Base-by-base conservation (phyloP, 2,888 invertebrate genomes). In the Athalia circularis region DNA sequence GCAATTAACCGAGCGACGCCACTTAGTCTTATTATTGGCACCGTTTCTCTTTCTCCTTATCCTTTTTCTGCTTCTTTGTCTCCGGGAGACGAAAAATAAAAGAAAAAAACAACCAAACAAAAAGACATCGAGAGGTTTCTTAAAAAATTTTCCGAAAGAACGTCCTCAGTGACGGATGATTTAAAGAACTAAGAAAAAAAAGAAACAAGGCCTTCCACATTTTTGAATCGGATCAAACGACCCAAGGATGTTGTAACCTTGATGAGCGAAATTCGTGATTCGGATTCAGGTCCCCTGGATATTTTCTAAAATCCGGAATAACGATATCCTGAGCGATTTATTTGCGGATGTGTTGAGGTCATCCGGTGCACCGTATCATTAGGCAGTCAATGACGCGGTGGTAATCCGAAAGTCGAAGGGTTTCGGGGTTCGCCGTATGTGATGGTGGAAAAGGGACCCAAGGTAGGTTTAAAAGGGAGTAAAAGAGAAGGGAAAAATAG, bases 1-100 rank as follows among this genome's bases (percentile, higher is more conserved):
- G 85, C 87, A 87, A 88, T 88, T 88, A 88, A 88, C 86, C 86
- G 84, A 75, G 75, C 61, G 64, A 80, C 82, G 82, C 84, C 83
- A 85, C 86, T 85, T 85, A 82, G 85, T 83, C 83, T 86, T 85
- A 83, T 86, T 85, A 84, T 77, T 81, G 78, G 64, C 77, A 65
- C 61, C 70, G 59, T 64, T 61, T 72, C 72, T 59, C 7, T 57
- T 70, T n/a, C 70, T 54, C 13, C 57, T 57, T 43, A 43, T 54
- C 7, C n/a, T 57, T 72, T 47, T 72, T 15, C 54, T 9, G 54
- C 57, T 72, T 57, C 57, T 72, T 72, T 72, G 57, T 72, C 72
- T 72, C 47, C 68, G 7, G 43, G n/a, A 6, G 9, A 3, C 29
- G 48, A 52, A 5, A 13, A 52, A 15, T 50, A 47, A 65, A 13